Evolutionary conservation across 64 coral and sea anemone species (phyloP), one percentile per base, ranked within the genome.

Genomic region (Porites australiensis): DNA sequence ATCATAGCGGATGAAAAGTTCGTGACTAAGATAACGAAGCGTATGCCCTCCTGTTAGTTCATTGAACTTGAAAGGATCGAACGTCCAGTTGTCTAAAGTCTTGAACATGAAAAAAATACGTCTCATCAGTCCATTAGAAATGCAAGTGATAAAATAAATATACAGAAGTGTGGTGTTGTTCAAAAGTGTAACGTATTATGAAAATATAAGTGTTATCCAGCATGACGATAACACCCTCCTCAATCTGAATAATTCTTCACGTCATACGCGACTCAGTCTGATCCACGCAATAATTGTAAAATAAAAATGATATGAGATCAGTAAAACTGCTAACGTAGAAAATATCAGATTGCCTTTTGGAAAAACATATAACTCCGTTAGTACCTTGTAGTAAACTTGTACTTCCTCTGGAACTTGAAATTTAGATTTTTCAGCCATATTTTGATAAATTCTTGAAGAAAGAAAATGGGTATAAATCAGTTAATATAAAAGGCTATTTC

Each of bases 1-100:
- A 44, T 99, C 98, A 60, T 93, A 92, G 79, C 88, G 88, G 58
- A 71, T 89, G 72, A 99, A 92, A 5, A 99, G 71, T 52, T 99
- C 94, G 47, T 93, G 83, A 2, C 94, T 94, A 10, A 99, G 55
- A 6, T 91, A 96, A 23, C 94, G 81, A 20, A 99, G 67, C 0
- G 98, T 68, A 53, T 99, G 91, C 14, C 82, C 89, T 52, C 82
- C 91, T 11, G 86, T 86, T 27, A 69, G 77, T 46, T 99, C 94
- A 27, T 88, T 93, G 19, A 99, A 89, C 21, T 61, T 70, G 44
- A 99, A 96, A 6, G 95, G 91, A 50, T 99, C 98, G 70, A 95
- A 99, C 37, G 88, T 99, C 98, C 98, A 99, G 13, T 89, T 66
- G 74, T 91, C 81, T 73, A 91, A 64, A 50, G 64, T 84, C 89